Base-by-base conservation (phyloP, 2,797 vertebrate genomes). In the Alca torda region DNA sequence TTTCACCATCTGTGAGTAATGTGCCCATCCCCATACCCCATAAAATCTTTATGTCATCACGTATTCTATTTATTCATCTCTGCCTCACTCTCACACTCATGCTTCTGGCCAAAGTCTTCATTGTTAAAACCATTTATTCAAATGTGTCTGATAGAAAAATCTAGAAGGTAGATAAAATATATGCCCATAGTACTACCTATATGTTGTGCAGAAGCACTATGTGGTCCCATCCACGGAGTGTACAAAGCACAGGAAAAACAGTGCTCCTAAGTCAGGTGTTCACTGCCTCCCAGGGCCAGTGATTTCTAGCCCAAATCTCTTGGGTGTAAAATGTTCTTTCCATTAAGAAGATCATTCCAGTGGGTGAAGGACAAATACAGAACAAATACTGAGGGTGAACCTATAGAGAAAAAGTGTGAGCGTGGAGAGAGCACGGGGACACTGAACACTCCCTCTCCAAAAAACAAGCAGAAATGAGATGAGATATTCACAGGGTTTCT, bases 1-100 rank as follows among this genome's bases (percentile, higher is more conserved):
- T 83, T 91, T 83, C 88, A 87, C 67, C 59, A 76, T 35, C 79
- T 82, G 79, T 82, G 50, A 94, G 85, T 69, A 84, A 77, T 8
- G 21, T 75, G 63, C 75, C 68, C 59, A 89, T 87, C 59, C 63
- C 63, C 30, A 51, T 10, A 37, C 17, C 33, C 57, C 28, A 37
- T 82, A 87, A 91, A 94, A 82, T 51, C 67, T 75, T 87, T 63
- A 81, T 64, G 59, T 59, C 85, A 68, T 67, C 70, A 48, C 1
- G 0, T 51, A 54, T n/a, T 79, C 70, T 82, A 48, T 64, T 72
- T 79, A 68, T 57, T 82, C 56, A 65, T 61, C 80, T 68, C 87
- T 0, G 0, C 51, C 72, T 72, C 31, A 20, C 83, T 57, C 87
- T 70, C 54, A 51, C 50, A 59, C 0, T 0, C 39, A 19, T 28